Conservation (phyloP, 2,113 vertebrate species). For the Otolemur garnettii region DNA sequence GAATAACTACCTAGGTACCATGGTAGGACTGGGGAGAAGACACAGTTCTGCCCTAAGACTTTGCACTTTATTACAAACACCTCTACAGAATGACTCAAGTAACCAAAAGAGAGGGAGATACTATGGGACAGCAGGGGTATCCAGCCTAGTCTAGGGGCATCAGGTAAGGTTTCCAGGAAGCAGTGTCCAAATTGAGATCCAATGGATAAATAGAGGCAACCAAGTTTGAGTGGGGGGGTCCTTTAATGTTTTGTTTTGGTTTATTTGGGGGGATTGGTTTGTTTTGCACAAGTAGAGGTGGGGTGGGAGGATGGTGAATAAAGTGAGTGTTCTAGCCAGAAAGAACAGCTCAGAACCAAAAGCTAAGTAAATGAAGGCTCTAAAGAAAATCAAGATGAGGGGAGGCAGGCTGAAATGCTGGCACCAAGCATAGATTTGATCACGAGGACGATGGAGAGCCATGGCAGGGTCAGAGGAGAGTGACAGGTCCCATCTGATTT, state of each 20-base stretch:
- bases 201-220: background rate
- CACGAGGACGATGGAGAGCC: background rate
- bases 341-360: conserved; percentile 20
- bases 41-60: background rate
- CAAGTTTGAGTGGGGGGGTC: background rate
- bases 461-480: background rate
- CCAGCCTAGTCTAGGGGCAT: background rate
- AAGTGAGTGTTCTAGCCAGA: background rate
- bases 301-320: background rate
- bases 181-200: background rate
- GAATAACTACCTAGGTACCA: background rate
- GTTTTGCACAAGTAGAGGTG: background rate
- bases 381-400: background rate
- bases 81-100: background rate
- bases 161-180: conserved; percentile 1
- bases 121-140: background rate
- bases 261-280: background rate
- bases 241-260: too few relatives aligned
- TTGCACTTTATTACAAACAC: background rate
- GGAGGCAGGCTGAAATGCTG: background rate
- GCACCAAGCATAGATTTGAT: background rate
- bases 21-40: background rate
- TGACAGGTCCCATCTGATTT: background rate
- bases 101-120: background rate
- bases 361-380: background rate